Conservation (phyloP, 2,797 vertebrate genomes). For the Carduelis carduelis region DNA sequence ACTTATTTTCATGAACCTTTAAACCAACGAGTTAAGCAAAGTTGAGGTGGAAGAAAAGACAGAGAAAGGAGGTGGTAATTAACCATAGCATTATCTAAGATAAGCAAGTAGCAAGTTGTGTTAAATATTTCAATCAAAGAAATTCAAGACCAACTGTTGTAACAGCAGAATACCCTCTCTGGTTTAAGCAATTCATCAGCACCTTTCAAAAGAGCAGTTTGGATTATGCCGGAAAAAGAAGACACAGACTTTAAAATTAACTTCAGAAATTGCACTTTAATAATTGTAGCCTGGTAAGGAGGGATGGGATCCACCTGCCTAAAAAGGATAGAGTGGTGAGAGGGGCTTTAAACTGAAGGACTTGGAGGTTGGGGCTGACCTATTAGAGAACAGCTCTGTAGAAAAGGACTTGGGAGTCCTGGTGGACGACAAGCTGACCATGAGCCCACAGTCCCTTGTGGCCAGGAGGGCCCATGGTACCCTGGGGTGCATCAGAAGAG, state of each 20-base stretch:
- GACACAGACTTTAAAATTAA: background rate
- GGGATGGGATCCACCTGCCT: background rate
- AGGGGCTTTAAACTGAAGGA: background rate
- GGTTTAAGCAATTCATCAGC: background rate
- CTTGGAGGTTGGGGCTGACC: accelerated
- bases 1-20: background rate
- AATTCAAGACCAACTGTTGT: background rate
- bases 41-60: background rate
- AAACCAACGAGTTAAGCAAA: background rate
- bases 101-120: background rate
- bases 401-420: background rate
- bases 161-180: background rate
- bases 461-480: background rate
- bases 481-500: background rate
- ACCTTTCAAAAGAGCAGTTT: background rate
- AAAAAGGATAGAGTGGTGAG: background rate
- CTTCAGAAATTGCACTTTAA: background rate
- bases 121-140: background rate
- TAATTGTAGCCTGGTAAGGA: background rate
- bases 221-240: background rate
- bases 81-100: background rate
- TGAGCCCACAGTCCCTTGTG: accelerated
- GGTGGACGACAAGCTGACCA: background rate
- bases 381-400: background rate
- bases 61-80: background rate